Evolutionary conservation across 2,888 invertebrate genomes (phyloP).

Genomic region (Acheta domesticus): DNA sequence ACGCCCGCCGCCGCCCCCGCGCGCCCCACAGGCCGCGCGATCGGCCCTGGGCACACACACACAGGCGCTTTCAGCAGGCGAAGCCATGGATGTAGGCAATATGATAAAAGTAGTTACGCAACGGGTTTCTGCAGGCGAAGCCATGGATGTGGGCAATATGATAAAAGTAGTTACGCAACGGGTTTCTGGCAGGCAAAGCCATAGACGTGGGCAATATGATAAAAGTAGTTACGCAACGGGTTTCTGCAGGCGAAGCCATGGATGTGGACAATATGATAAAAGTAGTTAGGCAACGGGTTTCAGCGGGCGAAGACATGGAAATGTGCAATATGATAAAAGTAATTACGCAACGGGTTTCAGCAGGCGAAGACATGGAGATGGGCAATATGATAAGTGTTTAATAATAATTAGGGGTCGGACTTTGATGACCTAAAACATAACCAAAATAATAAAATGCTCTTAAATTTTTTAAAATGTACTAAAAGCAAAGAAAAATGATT

Average conservation of each 20-base stretch:
- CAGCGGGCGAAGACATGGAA: not conserved
- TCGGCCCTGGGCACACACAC: constrained; percentile 11
- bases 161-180: not conserved
- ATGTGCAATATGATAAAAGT: not conserved
- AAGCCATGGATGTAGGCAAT: not conserved
- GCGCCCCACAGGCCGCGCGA: constrained; percentile 19
- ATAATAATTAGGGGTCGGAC: too few species aligned
- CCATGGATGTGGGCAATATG: not conserved
- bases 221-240: too few species aligned
- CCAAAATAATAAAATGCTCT: too few species aligned
- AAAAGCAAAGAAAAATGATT: too few species aligned
- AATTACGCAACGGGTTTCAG: not conserved
- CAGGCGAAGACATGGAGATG: not conserved
- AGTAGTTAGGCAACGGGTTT: not conserved
- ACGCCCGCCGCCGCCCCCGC: not conserved
- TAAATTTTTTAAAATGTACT: too few species aligned
- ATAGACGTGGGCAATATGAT: not conserved
- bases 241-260: not conserved
- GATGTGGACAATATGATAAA: not conserved
- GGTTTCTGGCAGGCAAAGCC: not conserved
- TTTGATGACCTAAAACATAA: too few species aligned
- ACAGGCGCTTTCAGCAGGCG: not conserved
- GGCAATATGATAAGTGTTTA: not conserved
- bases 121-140: not conserved
- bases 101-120: not conserved